Evolutionary conservation across 2,888 invertebrate species (phyloP), one percentile per base, ranked within the genome.

Genomic region (Ferdinandea cuprea): DNA sequence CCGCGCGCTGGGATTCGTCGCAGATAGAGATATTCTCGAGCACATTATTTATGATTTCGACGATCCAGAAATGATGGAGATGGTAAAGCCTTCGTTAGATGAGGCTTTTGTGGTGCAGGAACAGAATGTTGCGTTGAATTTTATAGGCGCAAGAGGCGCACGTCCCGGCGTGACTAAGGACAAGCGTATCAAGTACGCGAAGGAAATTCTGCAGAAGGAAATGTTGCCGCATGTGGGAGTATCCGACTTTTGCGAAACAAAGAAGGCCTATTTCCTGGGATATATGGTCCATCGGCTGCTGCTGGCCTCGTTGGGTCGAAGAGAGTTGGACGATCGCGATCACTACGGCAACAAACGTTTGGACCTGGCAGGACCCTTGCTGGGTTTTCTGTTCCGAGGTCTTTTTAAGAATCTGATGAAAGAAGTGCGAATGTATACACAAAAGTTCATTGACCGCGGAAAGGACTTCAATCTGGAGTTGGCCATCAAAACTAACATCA

Each of bases 11-110:
- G 99, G 99, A 35, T 99, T 99, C 92, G 99, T 99, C 46, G 99
- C 99, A 7, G 99, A 99, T 91, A 94, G 99, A 88, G 99, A 99
- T 92, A 99, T 99, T 88, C 92, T 99, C 19, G 99, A 99, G 89
- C 99, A 99, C 89, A 99, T 99, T 84, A 99, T 99, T 88, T 99
- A 99, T 90, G 99, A 99, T 90, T 99, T 99, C 92, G 99, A 99
- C 91, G 99, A 99, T 92, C 99, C 98, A 6, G 99, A 99, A 92
- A 99, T 99, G 99, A 99, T 99, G 99, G 99, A 99, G 93, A 99
- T 99, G 99, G 99, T 98, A 0, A 99, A 99, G 90, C 99, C 99
- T 0, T 99, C 99, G 0, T 92, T 99, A 71, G 99, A 99, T 91
- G 99, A 99, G 92, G 99, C 99, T 46, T 99, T 99, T 91, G 99